Conservation (phyloP, 1,140 invertebrate genomes). For the Camponotus floridanus region DNA sequence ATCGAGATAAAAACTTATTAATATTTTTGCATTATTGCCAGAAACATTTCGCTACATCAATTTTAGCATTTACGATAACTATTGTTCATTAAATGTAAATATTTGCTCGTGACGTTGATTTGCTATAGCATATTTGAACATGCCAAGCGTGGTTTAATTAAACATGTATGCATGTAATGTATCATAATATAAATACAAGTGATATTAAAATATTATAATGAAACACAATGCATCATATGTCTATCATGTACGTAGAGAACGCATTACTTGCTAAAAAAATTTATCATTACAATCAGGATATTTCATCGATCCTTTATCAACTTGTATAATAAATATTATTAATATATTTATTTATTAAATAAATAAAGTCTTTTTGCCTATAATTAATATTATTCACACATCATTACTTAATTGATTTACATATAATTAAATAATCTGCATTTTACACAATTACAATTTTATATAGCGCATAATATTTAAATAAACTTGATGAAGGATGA, state of each 20-base stretch:
- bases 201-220: not conserved
- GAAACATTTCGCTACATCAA: constrained; percentile 18
- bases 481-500: not conserved
- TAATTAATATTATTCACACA: constrained; percentile 12
- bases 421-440: not conserved
- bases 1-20: not conserved
- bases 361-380: no score
- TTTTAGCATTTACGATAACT: constrained; percentile 31
- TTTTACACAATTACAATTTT: constrained; percentile 21
- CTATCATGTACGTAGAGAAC: not conserved
- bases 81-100: constrained; percentile 49
- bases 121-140: not conserved
- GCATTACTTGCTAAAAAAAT: constrained; percentile 2
- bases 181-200: not conserved
- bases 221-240: constrained; percentile 26
- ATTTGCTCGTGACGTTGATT: constrained; percentile 30
- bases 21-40: not conserved
- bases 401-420: constrained; percentile 20
- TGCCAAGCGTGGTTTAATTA: constrained; percentile 27
- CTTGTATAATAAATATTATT: not conserved
- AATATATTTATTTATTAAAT: not conserved
- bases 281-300: not conserved
- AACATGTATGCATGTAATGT: not conserved
- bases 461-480: not conserved
- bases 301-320: not conserved